A percentile compares a stretch with the other conserved stretches of the same genome.
These are phyloP conservation scores for Papilio demoleus DNA, from an alignment of 2,888 invertebrate species.

Conservation along the genomic window DNA sequence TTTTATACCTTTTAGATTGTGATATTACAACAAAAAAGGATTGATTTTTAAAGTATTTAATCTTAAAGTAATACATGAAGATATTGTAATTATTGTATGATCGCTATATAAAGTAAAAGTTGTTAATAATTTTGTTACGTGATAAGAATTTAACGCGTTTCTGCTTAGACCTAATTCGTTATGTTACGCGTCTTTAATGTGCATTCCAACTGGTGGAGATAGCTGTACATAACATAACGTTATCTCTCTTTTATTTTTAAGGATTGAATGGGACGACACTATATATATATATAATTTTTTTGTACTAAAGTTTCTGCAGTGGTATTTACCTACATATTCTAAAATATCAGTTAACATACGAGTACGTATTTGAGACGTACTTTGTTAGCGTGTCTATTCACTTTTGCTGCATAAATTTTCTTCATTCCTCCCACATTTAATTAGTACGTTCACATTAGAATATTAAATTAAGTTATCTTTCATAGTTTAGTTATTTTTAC, in stretches of 20 bases:
- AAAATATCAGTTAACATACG: neutral
- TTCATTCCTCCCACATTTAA: neutral
- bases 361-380: neutral
- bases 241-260: neutral
- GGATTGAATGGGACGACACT: neutral
- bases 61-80: too few relatives aligned
- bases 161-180: too few relatives aligned
- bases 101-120: too few relatives aligned
- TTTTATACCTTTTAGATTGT: neutral
- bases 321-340: neutral
- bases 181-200: too few relatives aligned
- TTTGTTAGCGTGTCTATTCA: constrained; percentile 2
- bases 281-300: too few relatives aligned
- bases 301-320: neutral
- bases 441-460: constrained; percentile 1
- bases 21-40: neutral
- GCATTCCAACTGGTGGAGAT: too few relatives aligned
- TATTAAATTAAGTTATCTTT: constrained; percentile 2
- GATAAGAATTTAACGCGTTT: too few relatives aligned
- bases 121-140: too few relatives aligned
- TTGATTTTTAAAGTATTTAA: neutral
- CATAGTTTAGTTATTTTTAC: neutral
- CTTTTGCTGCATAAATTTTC: constrained; percentile 13
- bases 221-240: neutral
- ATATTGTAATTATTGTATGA: too few relatives aligned